These are phyloP conservation scores for Epinephelus fuscoguttatus DNA, from an alignment of 2,113 vertebrate species.

Conservation along the genomic window DNA sequence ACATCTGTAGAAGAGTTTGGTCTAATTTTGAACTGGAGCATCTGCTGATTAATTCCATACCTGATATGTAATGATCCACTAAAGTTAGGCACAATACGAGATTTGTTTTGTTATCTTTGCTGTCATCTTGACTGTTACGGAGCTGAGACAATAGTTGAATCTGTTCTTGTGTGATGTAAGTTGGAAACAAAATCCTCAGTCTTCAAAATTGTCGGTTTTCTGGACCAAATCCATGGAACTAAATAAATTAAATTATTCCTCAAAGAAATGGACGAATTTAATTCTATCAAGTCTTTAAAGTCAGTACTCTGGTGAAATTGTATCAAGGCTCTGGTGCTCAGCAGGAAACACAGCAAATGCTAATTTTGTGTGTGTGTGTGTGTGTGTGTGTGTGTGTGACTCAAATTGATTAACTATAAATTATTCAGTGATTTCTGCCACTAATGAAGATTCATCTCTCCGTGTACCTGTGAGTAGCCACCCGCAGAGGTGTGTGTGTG, in stretches of 20 bases:
- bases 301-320: slow-evolving; percentile 32
- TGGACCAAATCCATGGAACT: background rate
- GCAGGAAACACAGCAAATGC: slow-evolving; percentile 35
- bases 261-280: slow-evolving; percentile 8
- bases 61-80: too few species aligned
- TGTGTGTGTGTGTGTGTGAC: background rate
- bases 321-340: slow-evolving; percentile 17
- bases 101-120: too few species aligned
- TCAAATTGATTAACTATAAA: slow-evolving; percentile 72
- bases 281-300: slow-evolving; percentile 19
- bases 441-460: slow-evolving; percentile 72
- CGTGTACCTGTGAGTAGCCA: slow-evolving; percentile 51
- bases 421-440: slow-evolving; percentile 64
- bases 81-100: too few species aligned
- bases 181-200: background rate
- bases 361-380: slow-evolving; percentile 35
- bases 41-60: too few species aligned
- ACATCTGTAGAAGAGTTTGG: too few species aligned
- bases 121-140: too few species aligned
- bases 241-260: slow-evolving; percentile 7
- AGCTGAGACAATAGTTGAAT: background rate
- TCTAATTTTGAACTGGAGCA: too few species aligned
- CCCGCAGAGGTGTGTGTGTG: slow-evolving; percentile 14
- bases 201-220: background rate
- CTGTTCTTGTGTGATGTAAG: background rate